A percentile compares a stretch with the other conserved stretches of the same genome.
Conservation (phyloP, 1,140 invertebrate species). For the Frieseomelitta varia region DNA sequence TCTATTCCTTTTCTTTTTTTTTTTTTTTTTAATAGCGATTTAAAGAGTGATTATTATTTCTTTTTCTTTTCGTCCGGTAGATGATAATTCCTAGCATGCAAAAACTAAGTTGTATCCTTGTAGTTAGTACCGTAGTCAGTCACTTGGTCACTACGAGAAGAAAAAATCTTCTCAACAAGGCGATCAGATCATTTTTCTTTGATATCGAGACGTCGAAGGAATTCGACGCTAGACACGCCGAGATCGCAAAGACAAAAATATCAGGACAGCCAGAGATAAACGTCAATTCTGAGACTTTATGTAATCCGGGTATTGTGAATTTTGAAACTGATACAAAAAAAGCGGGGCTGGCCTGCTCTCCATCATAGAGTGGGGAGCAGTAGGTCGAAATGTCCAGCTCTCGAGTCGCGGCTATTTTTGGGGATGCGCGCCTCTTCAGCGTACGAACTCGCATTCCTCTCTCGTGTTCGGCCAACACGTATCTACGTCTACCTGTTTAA, state of each 20-base stretch:
- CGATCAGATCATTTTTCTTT: not conserved
- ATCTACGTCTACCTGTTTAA: not conserved
- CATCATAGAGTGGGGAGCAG: constrained; percentile 64
- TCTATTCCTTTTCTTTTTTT: not conserved
- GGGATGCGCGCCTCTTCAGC: constrained; percentile 68
- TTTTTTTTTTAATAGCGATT: not conserved
- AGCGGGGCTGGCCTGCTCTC: constrained; percentile 44
- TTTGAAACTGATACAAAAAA: constrained; percentile 43
- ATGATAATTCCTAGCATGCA: not conserved
- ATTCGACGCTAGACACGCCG: not conserved
- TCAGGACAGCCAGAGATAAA: not conserved
- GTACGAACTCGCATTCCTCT: constrained; percentile 73
- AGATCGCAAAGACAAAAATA: constrained; percentile 10
- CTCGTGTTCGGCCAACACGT: constrained; percentile 47
- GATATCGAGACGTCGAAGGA: not conserved
- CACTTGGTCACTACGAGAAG: not conserved
- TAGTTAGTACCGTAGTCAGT: too few relatives aligned
- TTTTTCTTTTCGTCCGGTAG: not conserved
- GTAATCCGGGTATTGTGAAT: constrained; percentile 43
- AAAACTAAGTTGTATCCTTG: not conserved
- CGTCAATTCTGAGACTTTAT: constrained; percentile 30
- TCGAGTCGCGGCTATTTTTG: constrained; percentile 78
- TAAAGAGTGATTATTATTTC: not conserved
- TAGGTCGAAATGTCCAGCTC: constrained; percentile 80
- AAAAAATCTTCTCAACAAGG: not conserved